A percentile compares a stretch with the other conserved stretches of the same genome.
These are phyloP conservation scores for Pristionchus fissidentatus DNA, from an alignment of 2,888 invertebrate species.

Conservation along the genomic window DNA sequence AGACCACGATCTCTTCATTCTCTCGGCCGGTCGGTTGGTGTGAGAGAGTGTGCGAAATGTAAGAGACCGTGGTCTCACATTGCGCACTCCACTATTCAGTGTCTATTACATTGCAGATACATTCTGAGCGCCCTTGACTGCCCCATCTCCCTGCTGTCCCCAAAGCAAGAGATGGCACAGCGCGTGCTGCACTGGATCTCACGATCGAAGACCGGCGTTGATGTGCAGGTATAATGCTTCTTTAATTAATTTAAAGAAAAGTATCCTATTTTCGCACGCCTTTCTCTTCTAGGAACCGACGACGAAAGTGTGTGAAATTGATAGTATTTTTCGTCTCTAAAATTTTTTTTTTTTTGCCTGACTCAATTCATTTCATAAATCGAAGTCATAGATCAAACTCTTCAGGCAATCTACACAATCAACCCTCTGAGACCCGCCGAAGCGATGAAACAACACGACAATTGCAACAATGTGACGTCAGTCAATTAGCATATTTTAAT, in stretches of 20 bases:
- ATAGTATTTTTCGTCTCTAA: constrained; percentile 53
- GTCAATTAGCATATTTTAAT: not conserved
- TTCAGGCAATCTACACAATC: constrained; percentile 11
- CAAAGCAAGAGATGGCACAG: constrained; percentile 26
- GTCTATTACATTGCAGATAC: constrained; percentile 77
- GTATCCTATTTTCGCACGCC: no score
- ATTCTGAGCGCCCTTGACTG: constrained; percentile 77
- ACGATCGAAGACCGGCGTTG: constrained; percentile 57
- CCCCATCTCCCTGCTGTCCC: constrained; percentile 71
- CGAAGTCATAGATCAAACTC: not conserved
- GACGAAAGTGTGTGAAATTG: no score
- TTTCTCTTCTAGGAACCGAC: no score
- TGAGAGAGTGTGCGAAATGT: no score
- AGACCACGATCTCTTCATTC: no score
- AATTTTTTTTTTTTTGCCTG: constrained; percentile 55
- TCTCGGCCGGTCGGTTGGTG: no score
- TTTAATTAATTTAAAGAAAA: no score
- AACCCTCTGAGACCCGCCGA: not conserved
- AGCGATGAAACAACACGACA: constrained; percentile 12
- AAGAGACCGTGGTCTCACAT: no score
- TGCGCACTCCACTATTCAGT: no score
- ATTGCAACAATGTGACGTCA: constrained; percentile 47
- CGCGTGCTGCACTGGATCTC: constrained; percentile 79
- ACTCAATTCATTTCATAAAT: not conserved
- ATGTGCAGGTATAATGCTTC: not conserved